phyloP scores from a whole-genome alignment of 2,113 vertebrate species.

The Falcunculus frontatus region DNA sequence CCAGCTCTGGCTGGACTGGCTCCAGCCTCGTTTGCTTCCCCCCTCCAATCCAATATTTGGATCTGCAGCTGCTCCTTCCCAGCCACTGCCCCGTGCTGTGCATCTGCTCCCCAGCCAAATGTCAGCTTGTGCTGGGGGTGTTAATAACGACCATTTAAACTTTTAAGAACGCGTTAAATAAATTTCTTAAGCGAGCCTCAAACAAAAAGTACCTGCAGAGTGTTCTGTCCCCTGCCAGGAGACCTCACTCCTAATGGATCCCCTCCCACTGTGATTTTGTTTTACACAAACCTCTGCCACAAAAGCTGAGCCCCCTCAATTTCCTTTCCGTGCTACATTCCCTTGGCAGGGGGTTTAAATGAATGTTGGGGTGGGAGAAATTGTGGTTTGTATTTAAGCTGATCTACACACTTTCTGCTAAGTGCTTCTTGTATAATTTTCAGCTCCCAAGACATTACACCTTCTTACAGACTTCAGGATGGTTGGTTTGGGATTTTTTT shows the following conservation, averaged over 20 bases:
- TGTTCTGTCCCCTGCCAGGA: constrained; percentile 20
- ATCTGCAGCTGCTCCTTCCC: constrained; percentile 25
- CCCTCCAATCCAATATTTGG: background rate
- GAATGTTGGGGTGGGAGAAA: background rate
- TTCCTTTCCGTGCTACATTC: background rate
- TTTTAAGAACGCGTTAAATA: constrained; percentile 44
- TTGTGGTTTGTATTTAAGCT: background rate
- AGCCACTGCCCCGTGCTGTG: constrained; percentile 23
- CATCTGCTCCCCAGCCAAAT: constrained; percentile 43
- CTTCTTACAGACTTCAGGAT: background rate
- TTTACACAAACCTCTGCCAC: constrained; percentile 34
- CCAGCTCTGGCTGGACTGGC: background rate
- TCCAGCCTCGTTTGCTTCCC: background rate
- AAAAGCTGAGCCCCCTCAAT: constrained; percentile 41
- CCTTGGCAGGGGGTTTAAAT: constrained; percentile 1
- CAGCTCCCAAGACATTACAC: background rate
- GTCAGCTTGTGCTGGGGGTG: constrained; percentile 32
- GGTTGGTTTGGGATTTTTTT: background rate
- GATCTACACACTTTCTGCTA: background rate
- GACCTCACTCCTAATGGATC: constrained; percentile 43
- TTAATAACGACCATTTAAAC: constrained; percentile 59
- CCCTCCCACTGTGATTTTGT: constrained; percentile 42
- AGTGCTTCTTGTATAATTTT: background rate
- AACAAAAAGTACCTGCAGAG: constrained; percentile 29
- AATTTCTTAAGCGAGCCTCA: constrained; percentile 38